phyloP scores from a whole-genome alignment of 2,888 invertebrate species.

The Schizotus pectinicornis region DNA sequence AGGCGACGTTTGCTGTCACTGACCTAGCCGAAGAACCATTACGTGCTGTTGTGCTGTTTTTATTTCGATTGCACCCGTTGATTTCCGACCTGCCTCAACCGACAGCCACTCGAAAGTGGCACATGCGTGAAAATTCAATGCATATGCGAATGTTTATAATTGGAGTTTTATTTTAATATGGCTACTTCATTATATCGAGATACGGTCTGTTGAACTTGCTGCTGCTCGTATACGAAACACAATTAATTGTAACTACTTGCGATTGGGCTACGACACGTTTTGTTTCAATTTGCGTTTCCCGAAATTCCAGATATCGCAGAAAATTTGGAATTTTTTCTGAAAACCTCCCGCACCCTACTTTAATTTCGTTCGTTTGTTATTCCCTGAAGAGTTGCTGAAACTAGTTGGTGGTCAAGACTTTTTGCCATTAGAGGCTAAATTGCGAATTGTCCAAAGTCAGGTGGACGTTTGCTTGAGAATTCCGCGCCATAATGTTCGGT shows the following conservation, averaged over 20 bases:
- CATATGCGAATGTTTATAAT: conserved; percentile 51
- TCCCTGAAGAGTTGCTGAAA: no score
- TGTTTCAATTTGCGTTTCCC: background rate
- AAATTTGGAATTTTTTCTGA: no score
- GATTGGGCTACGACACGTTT: background rate
- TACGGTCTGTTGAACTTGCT: conserved; percentile 49
- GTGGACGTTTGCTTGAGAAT: no score
- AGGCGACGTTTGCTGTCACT: conserved; percentile 38
- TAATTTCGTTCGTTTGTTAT: no score
- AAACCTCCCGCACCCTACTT: no score
- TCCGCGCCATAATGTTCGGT: no score
- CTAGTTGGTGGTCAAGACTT: no score
- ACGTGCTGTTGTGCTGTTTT: conserved; percentile 51
- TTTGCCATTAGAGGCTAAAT: no score
- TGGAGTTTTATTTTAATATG: conserved; percentile 51
- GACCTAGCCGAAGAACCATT: conserved; percentile 47
- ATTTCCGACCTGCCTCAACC: conserved; percentile 53
- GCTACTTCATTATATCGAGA: conserved; percentile 52
- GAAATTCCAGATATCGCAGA: no score
- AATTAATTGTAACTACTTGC: background rate
- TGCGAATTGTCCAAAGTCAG: no score
- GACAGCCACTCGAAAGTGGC: conserved; percentile 47
- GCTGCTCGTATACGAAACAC: conserved; percentile 17
- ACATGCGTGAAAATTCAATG: conserved; percentile 54
- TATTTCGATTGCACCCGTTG: conserved; percentile 49